These are phyloP conservation scores for Cyprinodon brontotheroides DNA, from an alignment of 2,113 vertebrate genomes.

Conservation along the genomic window DNA sequence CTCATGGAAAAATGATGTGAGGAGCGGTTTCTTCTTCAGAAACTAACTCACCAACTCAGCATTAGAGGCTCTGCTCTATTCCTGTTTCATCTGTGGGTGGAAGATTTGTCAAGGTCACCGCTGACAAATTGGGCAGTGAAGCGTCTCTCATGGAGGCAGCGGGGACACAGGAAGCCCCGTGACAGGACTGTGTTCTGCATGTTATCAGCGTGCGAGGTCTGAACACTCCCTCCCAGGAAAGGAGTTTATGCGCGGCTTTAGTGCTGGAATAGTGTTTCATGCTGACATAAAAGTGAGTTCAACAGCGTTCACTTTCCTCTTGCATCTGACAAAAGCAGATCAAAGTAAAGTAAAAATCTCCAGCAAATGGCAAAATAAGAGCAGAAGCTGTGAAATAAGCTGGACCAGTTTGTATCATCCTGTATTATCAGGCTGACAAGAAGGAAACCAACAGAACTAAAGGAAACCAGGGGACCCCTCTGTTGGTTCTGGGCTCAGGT, in stretches of 20 bases:
- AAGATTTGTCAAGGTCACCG: slow-evolving; percentile 54
- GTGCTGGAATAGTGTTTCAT: slow-evolving; percentile 1
- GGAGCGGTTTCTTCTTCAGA: slow-evolving; percentile 15
- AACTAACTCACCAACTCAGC: slow-evolving; percentile 8
- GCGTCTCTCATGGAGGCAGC: slow-evolving; percentile 26
- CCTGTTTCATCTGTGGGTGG: slow-evolving; percentile 25
- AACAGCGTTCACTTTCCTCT: not conserved
- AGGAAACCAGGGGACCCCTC: no score
- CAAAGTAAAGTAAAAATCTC: no score
- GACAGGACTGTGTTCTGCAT: slow-evolving; percentile 27
- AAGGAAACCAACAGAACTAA: no score
- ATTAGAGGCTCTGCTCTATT: slow-evolving; percentile 3
- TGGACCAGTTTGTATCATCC: no score
- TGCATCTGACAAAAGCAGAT: not conserved
- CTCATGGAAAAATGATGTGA: slow-evolving; percentile 31
- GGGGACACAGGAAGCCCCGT: slow-evolving; percentile 24
- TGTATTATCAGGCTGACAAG: no score
- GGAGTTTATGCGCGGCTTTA: slow-evolving; percentile 12
- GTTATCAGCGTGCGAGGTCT: not conserved
- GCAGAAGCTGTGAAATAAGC: no score
- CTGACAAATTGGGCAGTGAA: slow-evolving; percentile 39
- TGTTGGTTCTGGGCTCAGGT: no score
- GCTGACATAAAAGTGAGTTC: not conserved
- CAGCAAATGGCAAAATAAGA: no score
- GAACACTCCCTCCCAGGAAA: slow-evolving; percentile 6